Evolutionary conservation across 2,888 invertebrate species (phyloP).

Genomic region (Frankliniella intonsa): DNA sequence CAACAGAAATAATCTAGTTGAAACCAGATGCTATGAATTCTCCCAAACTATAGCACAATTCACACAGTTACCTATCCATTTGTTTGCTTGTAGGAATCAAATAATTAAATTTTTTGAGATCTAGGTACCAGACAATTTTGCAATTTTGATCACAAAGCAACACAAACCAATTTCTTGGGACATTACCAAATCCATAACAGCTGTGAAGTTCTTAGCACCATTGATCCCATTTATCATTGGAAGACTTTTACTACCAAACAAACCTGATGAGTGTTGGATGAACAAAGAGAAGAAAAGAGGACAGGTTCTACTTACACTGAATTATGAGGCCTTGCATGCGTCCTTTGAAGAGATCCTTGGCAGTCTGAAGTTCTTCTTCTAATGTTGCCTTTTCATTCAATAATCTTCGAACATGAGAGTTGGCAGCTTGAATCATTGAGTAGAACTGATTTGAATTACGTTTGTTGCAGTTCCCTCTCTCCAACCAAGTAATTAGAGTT

Average conservation of each 20-base stretch:
- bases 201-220: not conserved
- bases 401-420: constrained; percentile 83
- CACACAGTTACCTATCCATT: too few species aligned
- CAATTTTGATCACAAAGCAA: too few species aligned
- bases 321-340: constrained; percentile 79
- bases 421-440: constrained; percentile 92
- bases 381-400: constrained; percentile 77
- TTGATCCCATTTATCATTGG: not conserved
- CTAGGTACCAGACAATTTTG: too few species aligned
- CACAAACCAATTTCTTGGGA: not conserved
- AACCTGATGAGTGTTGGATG: constrained; percentile 4
- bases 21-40: not conserved
- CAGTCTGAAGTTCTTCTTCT: constrained; percentile 83
- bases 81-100: too few species aligned
- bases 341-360: constrained; percentile 76
- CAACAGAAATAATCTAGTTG: not conserved
- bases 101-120: too few species aligned
- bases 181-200: not conserved
- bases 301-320: constrained; percentile 74
- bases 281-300: constrained; percentile 26
- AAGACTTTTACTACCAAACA: constrained; percentile 9
- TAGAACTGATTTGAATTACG: constrained; percentile 88
- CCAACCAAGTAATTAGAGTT: constrained; percentile 84
- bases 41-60: too few species aligned
- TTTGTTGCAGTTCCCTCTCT: constrained; percentile 89